A percentile compares a stretch with the other conserved stretches of the same genome.
Conservation (phyloP, 1,140 invertebrate genomes). For the Aradophagus sp. region DNA sequence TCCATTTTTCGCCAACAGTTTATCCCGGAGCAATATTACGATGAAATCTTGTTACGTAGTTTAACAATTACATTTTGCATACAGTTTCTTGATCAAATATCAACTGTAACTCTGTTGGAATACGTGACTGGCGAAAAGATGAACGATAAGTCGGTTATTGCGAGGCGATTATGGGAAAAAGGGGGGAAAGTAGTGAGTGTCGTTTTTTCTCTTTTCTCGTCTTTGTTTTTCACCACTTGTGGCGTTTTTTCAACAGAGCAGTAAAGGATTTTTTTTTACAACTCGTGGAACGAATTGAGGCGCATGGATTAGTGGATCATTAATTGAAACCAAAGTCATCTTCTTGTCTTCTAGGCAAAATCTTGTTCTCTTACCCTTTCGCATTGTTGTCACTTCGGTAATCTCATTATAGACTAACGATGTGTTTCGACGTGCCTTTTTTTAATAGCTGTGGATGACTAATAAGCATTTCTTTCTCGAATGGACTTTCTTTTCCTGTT, state of each 20-base stretch:
- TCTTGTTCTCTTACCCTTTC: slow-evolving; percentile 1
- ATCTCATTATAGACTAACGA: slow-evolving; percentile 66
- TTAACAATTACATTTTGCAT: slow-evolving; percentile 15
- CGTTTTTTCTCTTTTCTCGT: background rate
- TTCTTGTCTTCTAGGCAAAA: slow-evolving; percentile 3
- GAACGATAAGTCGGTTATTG: slow-evolving; percentile 12
- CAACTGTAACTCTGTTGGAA: slow-evolving; percentile 12
- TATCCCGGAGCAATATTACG: slow-evolving; percentile 14
- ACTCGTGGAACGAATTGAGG: no score
- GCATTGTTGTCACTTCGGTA: slow-evolving; percentile 44
- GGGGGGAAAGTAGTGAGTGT: slow-evolving; percentile 5
- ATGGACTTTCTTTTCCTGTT: no score
- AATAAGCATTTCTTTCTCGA: no score
- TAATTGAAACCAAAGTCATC: slow-evolving; percentile 61
- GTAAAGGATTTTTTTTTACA: no score
- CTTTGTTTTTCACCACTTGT: no score
- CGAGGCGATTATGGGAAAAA: no score
- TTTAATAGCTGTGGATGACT: no score
- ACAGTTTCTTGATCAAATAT: slow-evolving; percentile 30
- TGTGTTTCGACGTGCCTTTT: no score
- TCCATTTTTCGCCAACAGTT: slow-evolving; percentile 47
- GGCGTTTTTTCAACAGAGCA: background rate
- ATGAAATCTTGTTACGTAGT: slow-evolving; percentile 33
- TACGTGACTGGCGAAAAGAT: slow-evolving; percentile 28
- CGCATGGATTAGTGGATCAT: slow-evolving; percentile 30